Evolutionary conservation across 2,113 vertebrate genomes (phyloP), one percentile per base, ranked within the genome.

Genomic region (Trochalopteron elliotii): DNA sequence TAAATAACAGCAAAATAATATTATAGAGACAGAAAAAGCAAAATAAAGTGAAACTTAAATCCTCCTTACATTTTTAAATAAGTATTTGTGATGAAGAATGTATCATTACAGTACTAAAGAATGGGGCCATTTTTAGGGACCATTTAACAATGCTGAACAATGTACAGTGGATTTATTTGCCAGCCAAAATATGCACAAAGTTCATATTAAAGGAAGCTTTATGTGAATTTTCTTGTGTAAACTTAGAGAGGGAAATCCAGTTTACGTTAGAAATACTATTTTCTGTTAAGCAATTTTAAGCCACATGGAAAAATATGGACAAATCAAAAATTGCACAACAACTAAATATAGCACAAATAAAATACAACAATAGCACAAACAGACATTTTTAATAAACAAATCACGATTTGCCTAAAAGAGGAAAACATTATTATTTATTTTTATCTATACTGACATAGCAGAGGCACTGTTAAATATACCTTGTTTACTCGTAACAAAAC

Each of bases 21-120:
- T 71, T 60, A 71, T 19, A 90, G 65, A 94, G 78, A 95, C 89
- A 96, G 57, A 96, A 96, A 96, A 96, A 90, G 79, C 85, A 96
- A 95, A 96, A 56, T 71, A 93, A 96, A 96, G 89, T 55, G 17
- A 91, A 90, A 93, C 49, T 94, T 83, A 80, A 92, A 86, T 72
- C 45, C 35, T 94, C 35, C 42, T 85, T 86, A 83, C 15, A 69
- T 44, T 50, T 91, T 79, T 16, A 21, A 76, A 49, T 39, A 59
- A 55, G 5, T 86, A 77, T 65, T 70, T 88, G n/a, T 39, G 28
- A 24, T 59, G 50, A 93, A 85, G 40, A 88, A 83, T 24, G 24
- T 33, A 70, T 50, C 20, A 33, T n/a, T 75, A 69, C 16, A 61
- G 9, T 33, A n/a, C 60, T 83, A n/a, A 57, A 71, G 35, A 70